Conservation (phyloP, 2,797 vertebrate genomes). For the Sebastes minor region DNA sequence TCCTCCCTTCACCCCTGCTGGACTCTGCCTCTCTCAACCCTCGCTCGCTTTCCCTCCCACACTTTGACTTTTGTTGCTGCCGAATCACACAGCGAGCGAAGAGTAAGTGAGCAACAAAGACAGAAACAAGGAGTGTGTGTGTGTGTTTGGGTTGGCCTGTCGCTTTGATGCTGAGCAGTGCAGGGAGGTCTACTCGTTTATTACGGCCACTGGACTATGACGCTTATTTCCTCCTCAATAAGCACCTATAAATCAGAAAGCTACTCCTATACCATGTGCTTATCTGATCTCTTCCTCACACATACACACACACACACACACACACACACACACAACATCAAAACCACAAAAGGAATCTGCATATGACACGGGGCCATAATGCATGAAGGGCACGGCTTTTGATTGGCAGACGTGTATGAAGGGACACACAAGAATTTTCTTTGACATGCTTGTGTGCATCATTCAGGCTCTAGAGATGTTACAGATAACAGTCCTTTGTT, state of each 20-base stretch:
- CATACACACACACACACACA: background rate
- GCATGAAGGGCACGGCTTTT: conserved; percentile 65
- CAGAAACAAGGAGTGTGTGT: background rate
- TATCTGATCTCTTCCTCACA: conserved; percentile 49
- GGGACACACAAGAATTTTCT: conserved; percentile 22
- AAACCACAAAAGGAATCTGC: conserved; percentile 56
- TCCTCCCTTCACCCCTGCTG: conserved; percentile 63
- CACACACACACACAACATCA: background rate
- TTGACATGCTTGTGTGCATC: conserved; percentile 21
- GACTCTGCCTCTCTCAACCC: conserved; percentile 24
- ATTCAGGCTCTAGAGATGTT: conserved; percentile 25
- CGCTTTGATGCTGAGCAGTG: conserved; percentile 55
- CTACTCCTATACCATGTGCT: conserved; percentile 33
- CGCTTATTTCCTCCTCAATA: conserved; percentile 78
- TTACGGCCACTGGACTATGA: conserved; percentile 77
- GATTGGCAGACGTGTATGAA: conserved; percentile 60
- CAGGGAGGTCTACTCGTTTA: conserved; percentile 62
- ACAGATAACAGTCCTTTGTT: conserved; percentile 39
- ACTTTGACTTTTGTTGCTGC: conserved; percentile 21
- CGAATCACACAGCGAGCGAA: conserved; percentile 11
- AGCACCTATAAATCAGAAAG: conserved; percentile 73
- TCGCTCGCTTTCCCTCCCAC: conserved; percentile 36
- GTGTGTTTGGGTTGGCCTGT: conserved; percentile 30
- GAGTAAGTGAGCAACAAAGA: conserved; percentile 8
- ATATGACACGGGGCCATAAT: conserved; percentile 55